These are phyloP conservation scores for Onychorhynchus coronatus DNA, from an alignment of 2,113 vertebrate species.

Conservation along the genomic window DNA sequence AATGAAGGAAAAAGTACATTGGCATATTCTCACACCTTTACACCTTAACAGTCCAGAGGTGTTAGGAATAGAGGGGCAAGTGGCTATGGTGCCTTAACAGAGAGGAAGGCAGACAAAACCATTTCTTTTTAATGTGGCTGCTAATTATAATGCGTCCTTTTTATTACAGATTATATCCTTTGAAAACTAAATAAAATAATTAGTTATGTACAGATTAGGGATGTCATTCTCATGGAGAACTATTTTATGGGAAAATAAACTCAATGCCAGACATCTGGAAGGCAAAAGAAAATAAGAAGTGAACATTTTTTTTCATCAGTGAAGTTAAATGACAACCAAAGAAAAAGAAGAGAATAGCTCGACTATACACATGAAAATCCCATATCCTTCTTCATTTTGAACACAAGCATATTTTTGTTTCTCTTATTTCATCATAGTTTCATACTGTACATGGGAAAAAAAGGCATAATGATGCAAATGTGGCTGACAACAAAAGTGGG, in stretches of 20 bases:
- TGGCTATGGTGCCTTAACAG: not conserved
- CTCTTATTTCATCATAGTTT: not conserved
- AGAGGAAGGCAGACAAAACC: not conserved
- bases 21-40: not conserved
- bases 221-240: not conserved
- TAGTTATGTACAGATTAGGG: conserved; percentile 12
- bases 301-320: no score
- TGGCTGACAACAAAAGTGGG: not conserved
- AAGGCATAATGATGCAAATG: not conserved
- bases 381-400: conserved; percentile 1
- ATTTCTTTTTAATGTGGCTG: not conserved
- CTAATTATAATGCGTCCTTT: not conserved
- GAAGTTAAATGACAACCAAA: not conserved
- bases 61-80: not conserved
- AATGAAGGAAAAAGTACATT: not conserved
- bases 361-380: not conserved
- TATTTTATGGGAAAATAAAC: conserved; percentile 19
- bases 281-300: not conserved
- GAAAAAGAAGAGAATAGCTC: not conserved
- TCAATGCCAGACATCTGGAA: not conserved
- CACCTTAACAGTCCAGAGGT: not conserved
- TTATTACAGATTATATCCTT: conserved; percentile 23
- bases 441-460: not conserved
- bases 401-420: not conserved
- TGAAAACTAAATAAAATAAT: conserved; percentile 28